Percentiles rank a stretch among this genome's conserved stretches.
These are phyloP conservation scores for Patella pellucida DNA, from an alignment of 2,888 invertebrate species.

Conservation along the genomic window DNA sequence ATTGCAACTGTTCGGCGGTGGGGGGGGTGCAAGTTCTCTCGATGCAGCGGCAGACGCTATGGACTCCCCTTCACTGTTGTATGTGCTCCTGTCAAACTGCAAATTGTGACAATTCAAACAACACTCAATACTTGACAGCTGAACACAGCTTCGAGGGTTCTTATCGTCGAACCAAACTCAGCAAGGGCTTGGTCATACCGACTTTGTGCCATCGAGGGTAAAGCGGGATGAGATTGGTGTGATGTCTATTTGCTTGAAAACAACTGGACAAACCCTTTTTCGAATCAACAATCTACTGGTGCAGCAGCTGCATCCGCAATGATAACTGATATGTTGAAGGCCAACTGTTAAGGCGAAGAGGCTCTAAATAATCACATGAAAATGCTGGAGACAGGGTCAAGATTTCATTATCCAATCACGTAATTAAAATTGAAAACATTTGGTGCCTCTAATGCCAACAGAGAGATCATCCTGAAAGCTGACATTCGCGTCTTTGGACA, in stretches of 20 bases:
- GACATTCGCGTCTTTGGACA: slow-evolving; percentile 23
- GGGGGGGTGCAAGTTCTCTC: too few species aligned
- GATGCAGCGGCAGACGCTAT: too few species aligned
- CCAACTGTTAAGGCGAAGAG: slow-evolving; percentile 29
- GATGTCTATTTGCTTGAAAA: slow-evolving; percentile 19
- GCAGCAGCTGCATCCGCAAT: slow-evolving; percentile 25
- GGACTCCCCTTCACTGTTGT: too few species aligned
- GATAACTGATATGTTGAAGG: slow-evolving; percentile 29
- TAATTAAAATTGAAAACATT: slow-evolving; percentile 37
- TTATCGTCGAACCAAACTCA: background rate
- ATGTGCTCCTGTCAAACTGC: too few species aligned
- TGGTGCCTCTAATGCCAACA: background rate
- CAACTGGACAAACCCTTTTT: slow-evolving; percentile 30
- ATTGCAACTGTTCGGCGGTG: too few species aligned
- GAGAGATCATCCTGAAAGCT: slow-evolving; percentile 19
- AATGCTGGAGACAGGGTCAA: slow-evolving; percentile 22
- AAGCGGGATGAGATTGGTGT: slow-evolving; percentile 34
- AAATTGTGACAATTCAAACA: too few species aligned
- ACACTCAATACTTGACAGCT: slow-evolving; percentile 11
- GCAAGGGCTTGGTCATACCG: slow-evolving; percentile 22
- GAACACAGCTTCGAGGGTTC: background rate
- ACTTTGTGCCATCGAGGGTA: slow-evolving; percentile 24
- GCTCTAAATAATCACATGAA: slow-evolving; percentile 32
- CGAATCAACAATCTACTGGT: slow-evolving; percentile 17
- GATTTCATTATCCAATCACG: slow-evolving; percentile 37